Percentiles rank a stretch among this genome's conserved stretches.
These are phyloP conservation scores for Loriculus beryllinus DNA, from an alignment of 2,797 vertebrate genomes.

Conservation along the genomic window DNA sequence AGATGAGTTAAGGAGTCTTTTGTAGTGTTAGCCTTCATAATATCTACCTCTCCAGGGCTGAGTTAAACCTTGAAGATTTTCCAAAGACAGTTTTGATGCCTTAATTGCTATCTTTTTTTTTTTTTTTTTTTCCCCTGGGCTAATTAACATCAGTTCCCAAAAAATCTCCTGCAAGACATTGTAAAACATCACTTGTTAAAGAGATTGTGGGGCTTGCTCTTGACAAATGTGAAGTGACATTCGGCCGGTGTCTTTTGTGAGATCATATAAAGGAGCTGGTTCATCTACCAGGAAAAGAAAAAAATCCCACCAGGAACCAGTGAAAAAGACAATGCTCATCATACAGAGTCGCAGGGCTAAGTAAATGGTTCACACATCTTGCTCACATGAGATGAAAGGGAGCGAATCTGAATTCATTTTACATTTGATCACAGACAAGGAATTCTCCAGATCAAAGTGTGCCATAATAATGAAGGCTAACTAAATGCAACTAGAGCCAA, in stretches of 20 bases:
- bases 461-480: slow-evolving; percentile 66
- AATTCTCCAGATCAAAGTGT: slow-evolving; percentile 75
- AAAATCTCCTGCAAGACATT: slow-evolving; percentile 58
- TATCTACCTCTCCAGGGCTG: neutral
- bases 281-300: slow-evolving; percentile 59
- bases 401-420: slow-evolving; percentile 71
- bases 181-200: slow-evolving; percentile 69
- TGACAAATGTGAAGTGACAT: slow-evolving; percentile 79
- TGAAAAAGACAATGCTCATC: slow-evolving; percentile 56
- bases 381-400: slow-evolving; percentile 72
- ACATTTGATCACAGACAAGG: slow-evolving; percentile 70
- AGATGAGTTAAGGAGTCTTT: slow-evolving; percentile 12
- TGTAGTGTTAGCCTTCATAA: neutral
- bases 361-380: slow-evolving; percentile 71
- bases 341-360: slow-evolving; percentile 46
- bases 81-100: slow-evolving; percentile 35
- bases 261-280: slow-evolving; percentile 71
- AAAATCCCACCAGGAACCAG: slow-evolving; percentile 60
- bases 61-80: slow-evolving; percentile 43
- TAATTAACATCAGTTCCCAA: slow-evolving; percentile 66
- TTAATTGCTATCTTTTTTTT: slow-evolving; percentile 60
- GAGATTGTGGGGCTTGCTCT: slow-evolving; percentile 63
- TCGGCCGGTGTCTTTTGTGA: slow-evolving; percentile 71
- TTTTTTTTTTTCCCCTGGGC: slow-evolving; percentile 16
- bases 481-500: slow-evolving; percentile 67